These are phyloP conservation scores for Anguilla rostrata DNA, from an alignment of 2,113 vertebrate genomes.

Conservation along the genomic window DNA sequence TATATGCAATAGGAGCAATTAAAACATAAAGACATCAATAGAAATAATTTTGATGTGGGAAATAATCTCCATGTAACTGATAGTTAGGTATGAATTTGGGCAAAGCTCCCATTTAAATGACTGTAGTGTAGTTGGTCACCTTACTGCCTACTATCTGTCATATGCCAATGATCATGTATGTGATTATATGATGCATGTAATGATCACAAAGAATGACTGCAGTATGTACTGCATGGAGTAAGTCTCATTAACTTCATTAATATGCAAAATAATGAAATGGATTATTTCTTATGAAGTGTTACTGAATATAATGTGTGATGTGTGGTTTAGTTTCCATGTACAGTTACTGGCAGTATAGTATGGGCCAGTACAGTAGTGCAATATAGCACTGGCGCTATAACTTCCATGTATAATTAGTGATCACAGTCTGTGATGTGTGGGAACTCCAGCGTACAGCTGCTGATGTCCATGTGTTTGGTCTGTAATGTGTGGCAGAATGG, in stretches of 20 bases:
- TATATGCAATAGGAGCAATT: neutral
- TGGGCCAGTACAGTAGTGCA: neutral
- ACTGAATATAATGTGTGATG: neutral
- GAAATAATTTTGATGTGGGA: neutral
- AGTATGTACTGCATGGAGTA: neutral
- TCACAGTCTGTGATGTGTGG: neutral
- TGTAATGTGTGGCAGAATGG: conserved; percentile 77
- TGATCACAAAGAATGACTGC: neutral
- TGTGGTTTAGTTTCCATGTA: neutral
- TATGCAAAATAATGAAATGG: neutral
- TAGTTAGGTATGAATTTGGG: neutral
- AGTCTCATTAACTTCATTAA: neutral
- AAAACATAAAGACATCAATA: neutral
- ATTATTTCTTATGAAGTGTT: neutral
- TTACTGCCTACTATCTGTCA: neutral
- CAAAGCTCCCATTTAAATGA: neutral
- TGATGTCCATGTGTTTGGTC: neutral
- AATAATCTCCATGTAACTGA: neutral
- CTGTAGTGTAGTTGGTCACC: neutral
- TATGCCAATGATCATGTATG: neutral
- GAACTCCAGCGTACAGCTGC: neutral
- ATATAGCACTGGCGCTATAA: neutral
- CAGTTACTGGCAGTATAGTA: neutral
- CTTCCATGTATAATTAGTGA: neutral
- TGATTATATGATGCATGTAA: neutral